Conservation (phyloP, 2,797 vertebrate genomes). For the Molossus alvarezi region DNA sequence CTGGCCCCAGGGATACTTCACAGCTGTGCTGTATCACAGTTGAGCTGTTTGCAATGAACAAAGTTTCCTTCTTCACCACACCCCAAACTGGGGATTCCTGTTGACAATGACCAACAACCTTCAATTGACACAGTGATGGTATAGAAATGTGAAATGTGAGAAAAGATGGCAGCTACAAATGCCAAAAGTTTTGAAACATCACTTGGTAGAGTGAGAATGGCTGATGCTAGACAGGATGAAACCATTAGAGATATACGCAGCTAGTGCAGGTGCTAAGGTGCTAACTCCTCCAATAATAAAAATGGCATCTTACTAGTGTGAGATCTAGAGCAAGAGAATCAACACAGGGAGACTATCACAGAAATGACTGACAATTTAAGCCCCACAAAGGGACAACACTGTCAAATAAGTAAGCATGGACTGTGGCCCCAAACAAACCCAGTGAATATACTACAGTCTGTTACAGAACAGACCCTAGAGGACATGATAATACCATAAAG, state of each 20-base stretch:
- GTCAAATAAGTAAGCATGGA: not conserved
- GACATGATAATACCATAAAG: slow-evolving; percentile 69
- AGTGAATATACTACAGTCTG: slow-evolving; percentile 50
- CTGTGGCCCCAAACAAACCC: slow-evolving; percentile 69
- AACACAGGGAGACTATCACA: slow-evolving; percentile 74
- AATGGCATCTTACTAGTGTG: slow-evolving; percentile 41
- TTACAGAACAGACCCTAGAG: slow-evolving; percentile 48
- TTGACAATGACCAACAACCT: too few relatives aligned
- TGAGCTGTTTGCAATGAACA: too few relatives aligned
- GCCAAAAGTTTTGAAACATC: slow-evolving; percentile 66
- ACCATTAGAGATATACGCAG: slow-evolving; percentile 63
- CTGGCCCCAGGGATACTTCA: too few relatives aligned
- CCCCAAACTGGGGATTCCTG: too few relatives aligned
- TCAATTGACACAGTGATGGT: not conserved
- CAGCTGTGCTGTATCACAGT: too few relatives aligned
- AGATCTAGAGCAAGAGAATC: slow-evolving; percentile 73
- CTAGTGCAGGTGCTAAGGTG: slow-evolving; percentile 40
- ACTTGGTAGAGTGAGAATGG: not conserved
- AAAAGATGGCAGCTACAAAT: slow-evolving; percentile 72
- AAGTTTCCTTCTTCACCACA: too few relatives aligned
- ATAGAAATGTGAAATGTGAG: not conserved
- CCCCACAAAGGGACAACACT: slow-evolving; percentile 74
- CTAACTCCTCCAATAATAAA: slow-evolving; percentile 75
- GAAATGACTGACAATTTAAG: slow-evolving; percentile 59
- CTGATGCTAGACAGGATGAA: slow-evolving; percentile 71